Evolutionary conservation across 2,797 vertebrate species (phyloP).

Genomic region (Danio albolineatus): DNA sequence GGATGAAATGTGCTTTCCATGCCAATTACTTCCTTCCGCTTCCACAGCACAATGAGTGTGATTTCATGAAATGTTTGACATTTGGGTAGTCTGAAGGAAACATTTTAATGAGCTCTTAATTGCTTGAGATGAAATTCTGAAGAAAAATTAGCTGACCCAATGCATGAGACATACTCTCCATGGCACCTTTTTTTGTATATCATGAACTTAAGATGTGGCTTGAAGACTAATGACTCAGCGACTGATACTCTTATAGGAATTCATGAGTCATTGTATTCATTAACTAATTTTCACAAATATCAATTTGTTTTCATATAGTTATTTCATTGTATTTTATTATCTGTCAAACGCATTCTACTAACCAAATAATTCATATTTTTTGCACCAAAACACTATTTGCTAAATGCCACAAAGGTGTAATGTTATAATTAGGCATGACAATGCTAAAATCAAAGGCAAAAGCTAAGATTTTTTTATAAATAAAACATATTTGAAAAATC

Average conservation of each 20-base stretch:
- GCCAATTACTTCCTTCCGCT: constrained; percentile 37
- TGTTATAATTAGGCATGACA: too few relatives aligned
- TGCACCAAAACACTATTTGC: background rate
- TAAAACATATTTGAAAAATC: background rate
- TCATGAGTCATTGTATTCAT: background rate
- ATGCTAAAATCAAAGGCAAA: background rate
- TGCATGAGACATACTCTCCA: background rate
- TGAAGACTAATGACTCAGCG: background rate
- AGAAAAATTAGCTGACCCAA: background rate
- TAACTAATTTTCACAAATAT: background rate
- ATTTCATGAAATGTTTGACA: constrained; percentile 10
- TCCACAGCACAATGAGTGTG: constrained; percentile 11
- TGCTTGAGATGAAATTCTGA: constrained; percentile 16
- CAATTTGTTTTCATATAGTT: background rate
- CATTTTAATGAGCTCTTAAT: constrained; percentile 12
- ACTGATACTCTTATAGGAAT: background rate
- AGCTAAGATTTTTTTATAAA: background rate
- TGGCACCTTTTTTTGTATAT: background rate
- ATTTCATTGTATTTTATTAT: background rate
- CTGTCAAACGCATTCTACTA: background rate
- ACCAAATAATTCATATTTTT: background rate
- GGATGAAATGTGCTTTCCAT: constrained; percentile 22
- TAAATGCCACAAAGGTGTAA: background rate
- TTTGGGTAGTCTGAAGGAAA: constrained; percentile 16
- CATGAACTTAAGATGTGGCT: background rate